A percentile compares a stretch with the other conserved stretches of the same genome.
phyloP scores from a whole-genome alignment of 2,888 invertebrate species.

The Pilophorus perplexus region DNA sequence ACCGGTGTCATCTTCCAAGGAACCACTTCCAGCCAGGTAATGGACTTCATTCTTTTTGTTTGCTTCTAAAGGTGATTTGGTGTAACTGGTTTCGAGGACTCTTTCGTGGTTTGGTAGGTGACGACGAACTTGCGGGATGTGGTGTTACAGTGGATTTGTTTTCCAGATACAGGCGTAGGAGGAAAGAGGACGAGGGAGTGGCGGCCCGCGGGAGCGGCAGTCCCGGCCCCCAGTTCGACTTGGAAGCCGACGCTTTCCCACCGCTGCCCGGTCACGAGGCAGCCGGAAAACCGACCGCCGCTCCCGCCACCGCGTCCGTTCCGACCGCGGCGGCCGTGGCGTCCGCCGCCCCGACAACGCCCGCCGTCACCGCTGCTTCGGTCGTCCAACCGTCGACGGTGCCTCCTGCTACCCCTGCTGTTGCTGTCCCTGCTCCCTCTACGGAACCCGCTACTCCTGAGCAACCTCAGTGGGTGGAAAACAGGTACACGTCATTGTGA shows the following conservation, averaged over 20 bases:
- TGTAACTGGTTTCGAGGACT: too few relatives aligned
- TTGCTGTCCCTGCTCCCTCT: constrained; percentile 14
- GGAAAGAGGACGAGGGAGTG: constrained; percentile 53
- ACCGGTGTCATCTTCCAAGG: constrained; percentile 51
- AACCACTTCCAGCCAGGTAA: constrained; percentile 53
- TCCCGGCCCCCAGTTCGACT: constrained; percentile 66
- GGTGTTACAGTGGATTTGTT: constrained; percentile 31
- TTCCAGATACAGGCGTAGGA: constrained; percentile 53
- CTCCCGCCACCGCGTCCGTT: constrained; percentile 43
- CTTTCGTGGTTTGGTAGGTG: too few relatives aligned
- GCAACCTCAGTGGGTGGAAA: constrained; percentile 33
- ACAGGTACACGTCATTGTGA: constrained; percentile 31
- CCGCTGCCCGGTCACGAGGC: constrained; percentile 64
- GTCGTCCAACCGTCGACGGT: constrained; percentile 46
- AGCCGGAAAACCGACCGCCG: constrained; percentile 41
- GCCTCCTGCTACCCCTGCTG: neutral
- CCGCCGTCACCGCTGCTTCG: constrained; percentile 48
- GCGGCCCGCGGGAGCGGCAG: constrained; percentile 52
- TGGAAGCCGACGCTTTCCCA: constrained; percentile 76
- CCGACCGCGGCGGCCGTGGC: constrained; percentile 38
- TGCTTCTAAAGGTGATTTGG: too few relatives aligned
- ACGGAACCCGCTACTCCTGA: constrained; percentile 47
- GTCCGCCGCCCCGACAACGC: constrained; percentile 50
- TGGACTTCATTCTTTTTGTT: constrained; percentile 12
- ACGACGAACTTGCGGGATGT: too few relatives aligned